Evolutionary conservation across 2,888 invertebrate species (phyloP).

Genomic region (Platycheirus rosarum): DNA sequence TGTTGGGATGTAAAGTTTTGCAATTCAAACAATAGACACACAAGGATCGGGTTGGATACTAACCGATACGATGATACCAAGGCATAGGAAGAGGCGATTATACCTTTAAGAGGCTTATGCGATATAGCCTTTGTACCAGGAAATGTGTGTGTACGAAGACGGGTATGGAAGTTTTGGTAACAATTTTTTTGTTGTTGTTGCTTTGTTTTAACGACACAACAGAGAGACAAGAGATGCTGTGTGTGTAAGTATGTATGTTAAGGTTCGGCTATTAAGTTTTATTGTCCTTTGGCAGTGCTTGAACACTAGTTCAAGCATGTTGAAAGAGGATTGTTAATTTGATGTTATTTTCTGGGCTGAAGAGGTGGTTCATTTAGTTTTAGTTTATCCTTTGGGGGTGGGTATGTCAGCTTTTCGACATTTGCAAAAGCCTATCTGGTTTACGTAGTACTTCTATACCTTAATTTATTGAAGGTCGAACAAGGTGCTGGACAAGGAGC

Average conservation of each 20-base stretch:
- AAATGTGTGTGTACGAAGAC: not conserved
- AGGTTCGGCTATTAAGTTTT: constrained; percentile 41
- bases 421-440: constrained; percentile 17
- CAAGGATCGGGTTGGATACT: constrained; percentile 31
- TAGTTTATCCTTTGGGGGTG: constrained; percentile 7
- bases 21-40: constrained; percentile 59
- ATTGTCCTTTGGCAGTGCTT: constrained; percentile 43
- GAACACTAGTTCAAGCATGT: constrained; percentile 45
- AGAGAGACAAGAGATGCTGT: not conserved
- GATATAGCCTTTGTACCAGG: constrained; percentile 20
- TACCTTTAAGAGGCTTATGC: constrained; percentile 60
- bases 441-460: constrained; percentile 8
- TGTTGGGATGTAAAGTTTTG: constrained; percentile 37
- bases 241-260: constrained; percentile 10
- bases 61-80: constrained; percentile 41
- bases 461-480: constrained; percentile 31
- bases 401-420: constrained; percentile 35
- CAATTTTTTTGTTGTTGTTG: constrained; percentile 18
- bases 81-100: constrained; percentile 47
- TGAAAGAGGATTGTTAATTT: constrained; percentile 50
- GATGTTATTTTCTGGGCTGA: constrained; percentile 38
- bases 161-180: constrained; percentile 2
- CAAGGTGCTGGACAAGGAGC: constrained; percentile 28
- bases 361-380: constrained; percentile 25
- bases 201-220: constrained; percentile 29